phyloP scores from a whole-genome alignment of 2,888 invertebrate species.

The Eristalinus sepulchralis region DNA sequence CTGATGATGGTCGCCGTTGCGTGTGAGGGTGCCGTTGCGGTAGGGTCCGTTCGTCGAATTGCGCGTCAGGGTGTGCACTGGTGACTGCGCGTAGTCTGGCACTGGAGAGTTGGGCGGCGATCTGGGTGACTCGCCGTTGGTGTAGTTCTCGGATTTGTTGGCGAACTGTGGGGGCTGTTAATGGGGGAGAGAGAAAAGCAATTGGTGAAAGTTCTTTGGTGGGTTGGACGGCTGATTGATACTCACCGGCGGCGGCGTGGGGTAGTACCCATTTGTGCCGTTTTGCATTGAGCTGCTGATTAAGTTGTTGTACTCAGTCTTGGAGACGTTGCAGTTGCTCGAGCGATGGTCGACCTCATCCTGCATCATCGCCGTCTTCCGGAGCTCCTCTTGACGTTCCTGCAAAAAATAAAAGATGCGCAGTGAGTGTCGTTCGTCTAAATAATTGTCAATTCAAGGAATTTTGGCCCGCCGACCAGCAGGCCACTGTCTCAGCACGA shows the following conservation, averaged over 20 bases:
- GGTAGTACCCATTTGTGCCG: slow-evolving; percentile 72
- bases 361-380: slow-evolving; percentile 79
- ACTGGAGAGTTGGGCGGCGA: slow-evolving; percentile 76
- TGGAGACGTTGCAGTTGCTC: slow-evolving; percentile 72
- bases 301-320: slow-evolving; percentile 66
- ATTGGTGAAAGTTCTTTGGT: slow-evolving; percentile 35
- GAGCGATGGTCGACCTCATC: slow-evolving; percentile 79
- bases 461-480: not conserved
- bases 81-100: slow-evolving; percentile 77
- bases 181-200: not conserved
- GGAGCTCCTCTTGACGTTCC: slow-evolving; percentile 79
- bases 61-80: slow-evolving; percentile 66
- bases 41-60: slow-evolving; percentile 49
- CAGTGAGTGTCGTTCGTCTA: too few relatives aligned
- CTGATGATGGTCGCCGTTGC: slow-evolving; percentile 36
- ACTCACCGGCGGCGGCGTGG: slow-evolving; percentile 77
- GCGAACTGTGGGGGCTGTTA: slow-evolving; percentile 78
- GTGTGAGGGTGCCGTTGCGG: slow-evolving; percentile 69
- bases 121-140: slow-evolving; percentile 13
- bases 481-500: not conserved
- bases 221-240: not conserved
- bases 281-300: slow-evolving; percentile 69
- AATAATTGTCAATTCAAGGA: too few relatives aligned
- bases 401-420: slow-evolving; percentile 65
- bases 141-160: slow-evolving; percentile 73